Conservation (phyloP, 2,888 invertebrate species). For the Drosophila melanosoma region DNA sequence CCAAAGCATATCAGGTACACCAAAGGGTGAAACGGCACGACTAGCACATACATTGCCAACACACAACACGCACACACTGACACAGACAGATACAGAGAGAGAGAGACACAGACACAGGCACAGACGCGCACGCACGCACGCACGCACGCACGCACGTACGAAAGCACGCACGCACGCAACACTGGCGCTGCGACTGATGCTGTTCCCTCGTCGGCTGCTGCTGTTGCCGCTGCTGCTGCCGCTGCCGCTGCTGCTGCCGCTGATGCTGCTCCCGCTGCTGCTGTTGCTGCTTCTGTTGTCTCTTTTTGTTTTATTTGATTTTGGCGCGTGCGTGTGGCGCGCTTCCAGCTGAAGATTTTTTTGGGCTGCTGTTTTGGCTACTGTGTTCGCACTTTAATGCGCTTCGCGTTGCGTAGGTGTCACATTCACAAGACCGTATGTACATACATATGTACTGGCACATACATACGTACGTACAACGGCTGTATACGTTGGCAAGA, state of each 20-base stretch:
- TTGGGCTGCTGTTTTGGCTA: constrained; percentile 33
- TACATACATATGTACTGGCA: constrained; percentile 39
- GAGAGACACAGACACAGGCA: constrained; percentile 8
- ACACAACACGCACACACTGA: constrained; percentile 20
- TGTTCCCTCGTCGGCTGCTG: background rate
- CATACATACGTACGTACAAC: constrained; percentile 58
- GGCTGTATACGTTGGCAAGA: constrained; percentile 38
- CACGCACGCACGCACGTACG: constrained; percentile 23
- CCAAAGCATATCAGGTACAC: constrained; percentile 73
- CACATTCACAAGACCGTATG: constrained; percentile 53
- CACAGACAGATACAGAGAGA: constrained; percentile 16
- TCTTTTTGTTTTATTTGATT: constrained; percentile 47
- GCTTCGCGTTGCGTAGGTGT: constrained; percentile 65
- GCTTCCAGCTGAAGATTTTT: constrained; percentile 21
- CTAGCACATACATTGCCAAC: constrained; percentile 74
- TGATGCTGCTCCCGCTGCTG: constrained; percentile 22
- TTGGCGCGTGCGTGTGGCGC: constrained; percentile 54
- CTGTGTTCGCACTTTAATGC: constrained; percentile 58
- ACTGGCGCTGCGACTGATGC: constrained; percentile 23
- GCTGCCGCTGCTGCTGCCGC: background rate
- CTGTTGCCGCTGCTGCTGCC: constrained; percentile 28
- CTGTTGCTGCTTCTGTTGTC: constrained; percentile 50
- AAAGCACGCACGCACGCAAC: constrained; percentile 31
- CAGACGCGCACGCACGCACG: constrained; percentile 23
- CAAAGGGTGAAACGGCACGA: constrained; percentile 76